Conservation (phyloP, 2,888 invertebrate genomes). For the Euplagia quadripunctaria region DNA sequence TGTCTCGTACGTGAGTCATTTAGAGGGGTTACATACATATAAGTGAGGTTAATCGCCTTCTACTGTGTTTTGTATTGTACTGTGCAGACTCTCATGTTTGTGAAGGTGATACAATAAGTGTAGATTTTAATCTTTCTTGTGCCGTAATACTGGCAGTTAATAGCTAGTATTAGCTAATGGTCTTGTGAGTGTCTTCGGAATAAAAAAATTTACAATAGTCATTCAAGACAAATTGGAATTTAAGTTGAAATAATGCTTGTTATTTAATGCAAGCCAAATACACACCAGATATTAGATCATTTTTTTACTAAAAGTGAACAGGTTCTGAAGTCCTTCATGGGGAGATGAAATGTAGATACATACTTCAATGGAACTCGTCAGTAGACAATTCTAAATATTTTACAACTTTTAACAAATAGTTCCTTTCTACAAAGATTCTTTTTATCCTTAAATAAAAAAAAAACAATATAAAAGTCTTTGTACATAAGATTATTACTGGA, state of each 20-base stretch:
- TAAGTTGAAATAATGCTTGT: neutral
- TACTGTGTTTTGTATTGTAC: constrained; percentile 10
- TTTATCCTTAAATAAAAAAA: too few species aligned
- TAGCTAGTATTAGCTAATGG: neutral
- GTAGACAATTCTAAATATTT: too few species aligned
- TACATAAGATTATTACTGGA: neutral
- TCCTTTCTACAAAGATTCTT: too few species aligned
- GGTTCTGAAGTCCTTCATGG: too few species aligned
- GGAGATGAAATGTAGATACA: too few species aligned
- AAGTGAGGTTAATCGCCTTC: constrained; percentile 51
- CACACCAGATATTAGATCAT: neutral
- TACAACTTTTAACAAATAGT: too few species aligned
- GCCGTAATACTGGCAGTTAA: neutral
- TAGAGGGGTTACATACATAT: constrained; percentile 46
- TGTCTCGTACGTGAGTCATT: constrained; percentile 45
- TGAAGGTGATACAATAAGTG: neutral
- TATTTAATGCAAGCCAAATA: neutral
- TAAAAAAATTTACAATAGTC: neutral
- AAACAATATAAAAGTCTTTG: too few species aligned
- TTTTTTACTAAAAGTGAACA: neutral
- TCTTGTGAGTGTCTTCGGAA: neutral
- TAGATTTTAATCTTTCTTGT: neutral
- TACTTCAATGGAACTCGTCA: too few species aligned
- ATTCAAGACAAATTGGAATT: neutral
- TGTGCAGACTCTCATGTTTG: constrained; percentile 12